Evolutionary conservation across 2,888 invertebrate species (phyloP).

Genomic region (Molorchus minor): DNA sequence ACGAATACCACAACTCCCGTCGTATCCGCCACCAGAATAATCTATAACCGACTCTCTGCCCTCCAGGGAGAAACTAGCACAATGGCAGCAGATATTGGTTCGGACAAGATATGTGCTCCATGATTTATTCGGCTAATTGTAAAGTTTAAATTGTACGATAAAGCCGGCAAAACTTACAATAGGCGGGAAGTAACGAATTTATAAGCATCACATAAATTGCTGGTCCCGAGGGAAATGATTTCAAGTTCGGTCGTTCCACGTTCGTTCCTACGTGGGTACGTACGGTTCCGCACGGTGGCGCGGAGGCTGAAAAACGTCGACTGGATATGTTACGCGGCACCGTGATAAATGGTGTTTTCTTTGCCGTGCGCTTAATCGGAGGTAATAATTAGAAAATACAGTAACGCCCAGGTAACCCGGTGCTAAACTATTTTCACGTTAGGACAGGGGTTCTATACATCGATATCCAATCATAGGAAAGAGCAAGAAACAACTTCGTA

Average conservation of each 20-base stretch:
- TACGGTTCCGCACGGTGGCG: too few species aligned
- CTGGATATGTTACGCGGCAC: too few species aligned
- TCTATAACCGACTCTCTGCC: slow-evolving; percentile 21
- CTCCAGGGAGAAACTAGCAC: slow-evolving; percentile 27
- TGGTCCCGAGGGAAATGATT: not conserved
- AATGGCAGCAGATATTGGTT: slow-evolving; percentile 46
- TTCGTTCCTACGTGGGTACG: not conserved
- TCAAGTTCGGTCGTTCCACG: slow-evolving; percentile 3
- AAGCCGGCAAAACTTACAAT: slow-evolving; percentile 38
- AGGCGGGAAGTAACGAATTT: slow-evolving; percentile 27
- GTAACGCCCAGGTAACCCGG: too few species aligned
- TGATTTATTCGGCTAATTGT: slow-evolving; percentile 52
- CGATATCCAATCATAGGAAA: too few species aligned
- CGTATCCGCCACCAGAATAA: slow-evolving; percentile 23
- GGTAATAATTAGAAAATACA: too few species aligned
- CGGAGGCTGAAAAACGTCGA: too few species aligned
- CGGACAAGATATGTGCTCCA: slow-evolving; percentile 43
- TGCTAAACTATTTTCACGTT: too few species aligned
- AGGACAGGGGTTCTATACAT: too few species aligned
- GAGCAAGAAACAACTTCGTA: too few species aligned
- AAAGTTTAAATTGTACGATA: slow-evolving; percentile 49
- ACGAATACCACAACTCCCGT: slow-evolving; percentile 23
- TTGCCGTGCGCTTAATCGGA: too few species aligned
- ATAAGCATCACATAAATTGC: slow-evolving; percentile 24
- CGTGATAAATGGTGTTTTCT: too few species aligned